Evolutionary conservation across 2,888 invertebrate genomes (phyloP).

Genomic region (Polydesmus complanatus): DNA sequence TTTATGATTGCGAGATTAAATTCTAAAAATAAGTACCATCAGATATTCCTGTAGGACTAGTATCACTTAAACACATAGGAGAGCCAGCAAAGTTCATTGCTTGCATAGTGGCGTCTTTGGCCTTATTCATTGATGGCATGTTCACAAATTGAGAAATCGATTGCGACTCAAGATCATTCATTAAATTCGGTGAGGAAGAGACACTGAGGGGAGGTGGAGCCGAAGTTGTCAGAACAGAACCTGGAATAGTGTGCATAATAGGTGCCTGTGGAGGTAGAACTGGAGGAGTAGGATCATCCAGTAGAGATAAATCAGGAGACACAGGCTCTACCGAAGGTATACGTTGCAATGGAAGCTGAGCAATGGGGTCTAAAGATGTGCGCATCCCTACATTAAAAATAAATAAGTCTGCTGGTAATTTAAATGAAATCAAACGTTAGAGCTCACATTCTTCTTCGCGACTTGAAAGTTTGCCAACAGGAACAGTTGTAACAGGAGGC

Average conservation of each 20-base stretch:
- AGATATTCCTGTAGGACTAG: not conserved
- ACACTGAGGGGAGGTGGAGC: not conserved
- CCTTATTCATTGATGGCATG: conserved; percentile 3
- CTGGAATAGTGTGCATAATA: not conserved
- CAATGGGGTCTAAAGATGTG: not conserved
- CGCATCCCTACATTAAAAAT: conserved; percentile 1
- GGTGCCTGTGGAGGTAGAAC: not conserved
- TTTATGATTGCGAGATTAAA: no score
- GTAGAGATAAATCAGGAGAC: conserved; percentile 12
- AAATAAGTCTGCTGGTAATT: not conserved
- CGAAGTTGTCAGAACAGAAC: not conserved
- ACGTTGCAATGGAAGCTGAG: not conserved
- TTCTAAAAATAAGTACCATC: no score
- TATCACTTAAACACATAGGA: not conserved
- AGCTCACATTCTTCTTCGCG: conserved; percentile 11
- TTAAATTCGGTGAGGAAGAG: not conserved
- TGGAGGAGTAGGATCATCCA: conserved; percentile 7
- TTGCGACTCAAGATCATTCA: not conserved
- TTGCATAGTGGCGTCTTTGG: not conserved
- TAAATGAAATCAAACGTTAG: not conserved
- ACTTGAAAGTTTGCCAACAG: not conserved
- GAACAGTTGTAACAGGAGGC: not conserved
- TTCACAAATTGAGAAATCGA: not conserved
- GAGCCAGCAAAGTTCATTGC: not conserved
- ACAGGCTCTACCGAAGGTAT: not conserved